Percentiles rank a stretch among this genome's conserved stretches.
phyloP scores from a whole-genome alignment of 2,888 invertebrate species.

The Drosophila rellima region DNA sequence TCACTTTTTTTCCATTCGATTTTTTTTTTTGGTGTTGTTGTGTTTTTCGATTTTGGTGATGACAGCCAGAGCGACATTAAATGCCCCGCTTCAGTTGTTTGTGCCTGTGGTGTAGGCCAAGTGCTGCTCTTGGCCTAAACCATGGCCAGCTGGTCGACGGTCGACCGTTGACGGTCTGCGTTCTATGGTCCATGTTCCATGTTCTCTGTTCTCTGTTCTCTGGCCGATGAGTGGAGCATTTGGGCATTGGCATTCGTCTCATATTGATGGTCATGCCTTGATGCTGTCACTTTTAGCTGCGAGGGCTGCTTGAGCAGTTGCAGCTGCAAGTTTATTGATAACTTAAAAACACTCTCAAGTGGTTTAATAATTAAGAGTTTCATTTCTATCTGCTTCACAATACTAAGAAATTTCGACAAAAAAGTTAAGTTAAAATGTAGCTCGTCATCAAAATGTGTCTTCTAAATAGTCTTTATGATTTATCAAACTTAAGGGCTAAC shows the following conservation, averaged over 20 bases:
- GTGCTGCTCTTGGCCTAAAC: conserved; percentile 30
- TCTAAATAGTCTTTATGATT: no score
- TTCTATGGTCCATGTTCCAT: neutral
- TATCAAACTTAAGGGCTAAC: no score
- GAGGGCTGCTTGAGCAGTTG: conserved; percentile 46
- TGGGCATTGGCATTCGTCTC: conserved; percentile 60
- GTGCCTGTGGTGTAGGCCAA: conserved; percentile 58
- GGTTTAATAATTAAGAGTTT: no score
- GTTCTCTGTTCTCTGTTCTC: neutral
- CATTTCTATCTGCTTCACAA: no score
- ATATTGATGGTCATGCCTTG: conserved; percentile 71
- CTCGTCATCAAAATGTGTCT: no score
- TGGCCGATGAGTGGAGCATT: conserved; percentile 34
- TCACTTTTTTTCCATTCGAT: conserved; percentile 29
- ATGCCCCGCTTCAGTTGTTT: conserved; percentile 81
- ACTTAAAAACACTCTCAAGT: no score
- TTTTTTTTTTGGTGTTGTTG: conserved; percentile 42
- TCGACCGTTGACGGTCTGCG: neutral
- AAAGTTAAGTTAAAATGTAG: no score
- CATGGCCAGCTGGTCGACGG: conserved; percentile 54
- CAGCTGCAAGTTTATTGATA: no score
- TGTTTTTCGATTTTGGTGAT: conserved; percentile 79
- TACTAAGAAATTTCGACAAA: no score
- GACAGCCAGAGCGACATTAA: conserved; percentile 81
- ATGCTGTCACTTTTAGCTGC: conserved; percentile 10